phyloP scores from a whole-genome alignment of 2,113 vertebrate species.

The Barbus barbus region DNA sequence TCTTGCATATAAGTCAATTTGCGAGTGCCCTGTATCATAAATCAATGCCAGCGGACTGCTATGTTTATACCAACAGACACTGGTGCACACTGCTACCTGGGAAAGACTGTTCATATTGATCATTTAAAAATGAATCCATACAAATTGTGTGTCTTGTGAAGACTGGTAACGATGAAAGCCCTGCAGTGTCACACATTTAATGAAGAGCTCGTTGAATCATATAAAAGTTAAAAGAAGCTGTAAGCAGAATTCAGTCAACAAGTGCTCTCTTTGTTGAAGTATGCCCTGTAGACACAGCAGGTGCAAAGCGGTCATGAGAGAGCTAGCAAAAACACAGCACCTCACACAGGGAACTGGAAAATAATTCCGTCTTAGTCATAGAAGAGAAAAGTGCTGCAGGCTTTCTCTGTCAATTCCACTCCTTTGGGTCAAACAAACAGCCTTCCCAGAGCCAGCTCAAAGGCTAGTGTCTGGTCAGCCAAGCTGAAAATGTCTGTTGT shows the following conservation, averaged over 20 bases:
- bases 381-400: constrained; percentile 55
- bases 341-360: constrained; percentile 49
- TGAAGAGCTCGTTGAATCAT: neutral
- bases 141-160: neutral
- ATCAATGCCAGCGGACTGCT: constrained; percentile 68
- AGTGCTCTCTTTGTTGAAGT: constrained; percentile 26
- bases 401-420: constrained; percentile 71
- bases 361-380: constrained; percentile 54
- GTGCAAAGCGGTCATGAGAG: constrained; percentile 41
- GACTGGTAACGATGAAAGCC: neutral
- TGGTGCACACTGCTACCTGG: constrained; percentile 29
- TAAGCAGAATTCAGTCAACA: constrained; percentile 26
- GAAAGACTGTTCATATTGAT: constrained; percentile 24
- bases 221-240: constrained; percentile 3
- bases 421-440: constrained; percentile 80
- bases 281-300: constrained; percentile 45
- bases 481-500: constrained; percentile 84
- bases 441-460: constrained; percentile 74
- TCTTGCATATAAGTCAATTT: constrained; percentile 85
- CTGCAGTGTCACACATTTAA: neutral
- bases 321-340: constrained; percentile 49
- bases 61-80: constrained; percentile 38
- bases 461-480: constrained; percentile 79
- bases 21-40: constrained; percentile 79
- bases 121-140: constrained; percentile 2